Conservation (phyloP, 2,888 invertebrate genomes). For the Trichopoda pennipes region DNA sequence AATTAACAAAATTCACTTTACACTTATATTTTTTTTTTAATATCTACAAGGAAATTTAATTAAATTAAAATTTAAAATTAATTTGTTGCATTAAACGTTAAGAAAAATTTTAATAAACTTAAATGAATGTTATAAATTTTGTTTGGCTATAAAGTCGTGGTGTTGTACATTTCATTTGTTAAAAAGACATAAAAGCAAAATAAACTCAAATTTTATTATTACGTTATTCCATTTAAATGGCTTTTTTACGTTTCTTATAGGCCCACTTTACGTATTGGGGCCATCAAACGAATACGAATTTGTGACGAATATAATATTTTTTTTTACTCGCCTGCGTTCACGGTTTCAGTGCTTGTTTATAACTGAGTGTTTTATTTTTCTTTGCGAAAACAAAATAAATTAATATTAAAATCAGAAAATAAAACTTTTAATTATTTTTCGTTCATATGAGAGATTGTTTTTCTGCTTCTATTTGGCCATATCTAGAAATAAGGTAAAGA, state of each 20-base stretch:
- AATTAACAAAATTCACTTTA: constrained; percentile 2
- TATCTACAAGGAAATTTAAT: constrained; percentile 39
- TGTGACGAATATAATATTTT: constrained; percentile 14
- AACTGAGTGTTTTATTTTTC: constrained; percentile 50
- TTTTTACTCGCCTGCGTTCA: constrained; percentile 41
- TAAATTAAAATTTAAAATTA: too few relatives aligned
- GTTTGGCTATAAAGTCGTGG: too few relatives aligned
- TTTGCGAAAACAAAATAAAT: constrained; percentile 43
- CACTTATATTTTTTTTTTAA: background rate
- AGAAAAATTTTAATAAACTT: constrained; percentile 1
- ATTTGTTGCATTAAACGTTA: constrained; percentile 14
- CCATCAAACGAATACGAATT: constrained; percentile 16
- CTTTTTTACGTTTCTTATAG: constrained; percentile 20
- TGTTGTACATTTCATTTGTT: too few relatives aligned
- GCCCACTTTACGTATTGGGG: constrained; percentile 49
- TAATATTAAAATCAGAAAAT: constrained; percentile 40
- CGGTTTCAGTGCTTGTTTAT: constrained; percentile 63
- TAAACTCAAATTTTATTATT: constrained; percentile 32
- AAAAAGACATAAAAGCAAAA: background rate
- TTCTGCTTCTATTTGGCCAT: constrained; percentile 31
- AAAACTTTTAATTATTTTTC: constrained; percentile 29
- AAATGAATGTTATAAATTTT: constrained; percentile 3
- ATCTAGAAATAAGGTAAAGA: constrained; percentile 27
- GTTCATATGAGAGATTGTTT: constrained; percentile 32
- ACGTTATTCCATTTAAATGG: constrained; percentile 59